These are phyloP conservation scores for Penelope pileata DNA, from an alignment of 2,113 vertebrate genomes.

Conservation along the genomic window DNA sequence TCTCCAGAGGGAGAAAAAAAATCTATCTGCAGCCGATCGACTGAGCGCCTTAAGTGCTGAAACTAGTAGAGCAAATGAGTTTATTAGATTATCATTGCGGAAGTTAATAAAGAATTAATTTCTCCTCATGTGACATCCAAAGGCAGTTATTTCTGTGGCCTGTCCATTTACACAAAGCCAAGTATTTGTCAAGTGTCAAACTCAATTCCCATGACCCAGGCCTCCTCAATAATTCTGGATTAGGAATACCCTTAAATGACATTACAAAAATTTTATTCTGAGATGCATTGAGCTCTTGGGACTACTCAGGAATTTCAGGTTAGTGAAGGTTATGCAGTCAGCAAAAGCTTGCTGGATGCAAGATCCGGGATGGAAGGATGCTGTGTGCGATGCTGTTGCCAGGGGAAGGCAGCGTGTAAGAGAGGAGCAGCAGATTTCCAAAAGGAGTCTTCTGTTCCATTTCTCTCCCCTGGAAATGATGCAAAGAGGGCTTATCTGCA, in stretches of 20 bases:
- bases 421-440: background rate
- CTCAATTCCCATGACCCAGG: constrained; percentile 84
- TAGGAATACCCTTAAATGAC: constrained; percentile 93
- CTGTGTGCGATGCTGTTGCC: background rate
- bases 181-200: constrained; percentile 97
- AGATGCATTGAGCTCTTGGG: constrained; percentile 88
- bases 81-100: constrained; percentile 89
- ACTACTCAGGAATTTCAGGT: constrained; percentile 86
- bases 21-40: constrained; percentile 79
- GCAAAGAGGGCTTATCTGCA: constrained; percentile 56
- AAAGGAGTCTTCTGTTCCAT: constrained; percentile 13
- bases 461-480: constrained; percentile 49
- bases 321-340: constrained; percentile 82
- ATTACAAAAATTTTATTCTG: constrained; percentile 98
- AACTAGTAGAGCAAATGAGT: constrained; percentile 84
- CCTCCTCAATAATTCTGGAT: constrained; percentile 92
- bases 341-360: constrained; percentile 75
- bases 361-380: constrained; percentile 39
- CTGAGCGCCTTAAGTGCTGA: constrained; percentile 79
- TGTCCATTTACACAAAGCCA: constrained; percentile 96
- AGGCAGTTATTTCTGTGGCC: constrained; percentile 85
- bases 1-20: constrained; percentile 76
- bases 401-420: background rate
- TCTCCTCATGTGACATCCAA: constrained; percentile 88
- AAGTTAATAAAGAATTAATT: constrained; percentile 98